Base-by-base conservation (phyloP, 1,140 invertebrate genomes). In the Saccostrea glomerata region DNA sequence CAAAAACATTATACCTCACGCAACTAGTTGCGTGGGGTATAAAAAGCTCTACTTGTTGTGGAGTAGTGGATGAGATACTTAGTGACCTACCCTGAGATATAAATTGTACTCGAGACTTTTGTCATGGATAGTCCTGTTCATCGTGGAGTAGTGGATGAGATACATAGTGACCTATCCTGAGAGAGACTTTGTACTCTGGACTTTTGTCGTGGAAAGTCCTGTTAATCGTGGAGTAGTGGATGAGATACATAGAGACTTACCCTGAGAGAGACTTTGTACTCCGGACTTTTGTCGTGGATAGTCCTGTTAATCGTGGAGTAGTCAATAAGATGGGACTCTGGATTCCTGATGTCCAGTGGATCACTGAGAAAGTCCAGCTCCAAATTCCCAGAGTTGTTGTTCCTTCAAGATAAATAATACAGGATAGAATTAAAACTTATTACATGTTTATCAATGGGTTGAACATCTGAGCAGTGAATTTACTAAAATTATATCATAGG, bases 331-430 rank as follows among this genome's bases (percentile, higher is more conserved):
- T 93, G 92, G n/a, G 92, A 91, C 86, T 94, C 93, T 25, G 94
- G 93, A 66, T 94, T 94, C 40, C 92, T 85, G 30, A 94, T 94
- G 89, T 94, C 94, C 20, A 66, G 30, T 9, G 88, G 89, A 82
- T 94, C 92, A 82, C 92, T 93, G 12, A 88, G 86, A 89, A 94
- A 94, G 89, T 94, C 94, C 82, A 94, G 87, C 89, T 94, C 94
- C 30, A 92, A 82, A 56, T 89, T 92, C 0, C 91, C 92, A 87
- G 91, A 89, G 23, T 85, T 83, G 40, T 54, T 55, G 40, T 56
- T 83, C 17, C 40, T 55, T n/a, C 47, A 54, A n/a, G 20, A 2
- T 20, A n/a, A 63, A 3, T 63, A n/a, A 63, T 9, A n/a, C n/a
- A n/a, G n/a, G n/a, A n/a, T n/a, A n/a, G n/a, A n/a, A n/a, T n/a